phyloP scores from a whole-genome alignment of 2,888 invertebrate species.

The Bimastos eiseni region DNA sequence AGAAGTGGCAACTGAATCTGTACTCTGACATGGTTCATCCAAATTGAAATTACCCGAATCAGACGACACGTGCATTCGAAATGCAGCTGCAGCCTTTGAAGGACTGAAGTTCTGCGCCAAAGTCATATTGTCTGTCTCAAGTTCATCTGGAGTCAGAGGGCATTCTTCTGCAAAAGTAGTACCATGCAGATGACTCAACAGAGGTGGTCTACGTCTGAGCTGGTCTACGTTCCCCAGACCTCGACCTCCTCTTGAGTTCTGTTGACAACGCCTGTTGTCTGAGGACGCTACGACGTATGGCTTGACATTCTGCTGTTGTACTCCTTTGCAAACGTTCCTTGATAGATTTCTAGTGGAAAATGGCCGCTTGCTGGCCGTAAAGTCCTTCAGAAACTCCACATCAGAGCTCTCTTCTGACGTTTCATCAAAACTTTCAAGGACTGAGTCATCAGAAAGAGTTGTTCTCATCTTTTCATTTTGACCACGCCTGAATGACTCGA shows the following conservation, averaged over 20 bases:
- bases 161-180: neutral
- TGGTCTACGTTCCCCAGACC: neutral
- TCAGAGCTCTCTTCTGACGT: conserved; percentile 9
- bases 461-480: neutral
- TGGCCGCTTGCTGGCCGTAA: neutral
- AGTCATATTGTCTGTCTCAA: neutral
- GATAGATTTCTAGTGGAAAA: neutral
- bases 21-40: neutral
- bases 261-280: neutral
- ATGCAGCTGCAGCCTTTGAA: neutral
- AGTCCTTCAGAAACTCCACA: neutral
- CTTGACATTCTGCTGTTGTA: neutral
- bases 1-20: neutral
- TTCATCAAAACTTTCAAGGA: conserved; percentile 17
- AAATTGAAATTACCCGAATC: conserved; percentile 8
- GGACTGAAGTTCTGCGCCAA: neutral
- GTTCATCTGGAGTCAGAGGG: neutral
- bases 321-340: conserved; percentile 1
- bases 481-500: neutral
- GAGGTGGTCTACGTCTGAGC: neutral
- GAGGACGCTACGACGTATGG: neutral
- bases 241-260: neutral
- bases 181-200: neutral
- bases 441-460: conserved; percentile 10
- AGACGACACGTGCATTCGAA: neutral